Percentiles rank a stretch among this genome's conserved stretches.
Conservation (phyloP, 2,797 vertebrate genomes). For the Typhlichthys eigenmanni region DNA sequence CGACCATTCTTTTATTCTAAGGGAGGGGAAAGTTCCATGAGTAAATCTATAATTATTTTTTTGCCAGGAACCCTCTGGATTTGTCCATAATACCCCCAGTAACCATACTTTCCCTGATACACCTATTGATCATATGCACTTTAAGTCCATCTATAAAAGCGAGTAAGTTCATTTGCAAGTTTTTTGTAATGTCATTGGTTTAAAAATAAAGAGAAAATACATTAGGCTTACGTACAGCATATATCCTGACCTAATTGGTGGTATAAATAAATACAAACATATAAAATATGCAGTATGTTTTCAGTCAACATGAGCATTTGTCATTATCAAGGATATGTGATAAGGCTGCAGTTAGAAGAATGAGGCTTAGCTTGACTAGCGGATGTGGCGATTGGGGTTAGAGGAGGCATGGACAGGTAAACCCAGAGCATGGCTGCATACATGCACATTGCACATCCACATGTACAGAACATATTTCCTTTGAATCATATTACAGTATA, state of each 20-base stretch:
- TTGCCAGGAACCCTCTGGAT: conserved; percentile 60
- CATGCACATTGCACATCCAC: not conserved
- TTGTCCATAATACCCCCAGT: conserved; percentile 49
- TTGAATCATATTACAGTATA: not conserved
- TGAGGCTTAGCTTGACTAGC: conserved; percentile 6
- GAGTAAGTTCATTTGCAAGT: conserved; percentile 48
- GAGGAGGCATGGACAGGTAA: conserved; percentile 55
- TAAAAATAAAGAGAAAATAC: not conserved
- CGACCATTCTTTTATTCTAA: not conserved
- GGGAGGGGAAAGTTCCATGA: not conserved
- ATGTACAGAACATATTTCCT: not conserved
- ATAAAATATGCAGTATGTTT: not conserved
- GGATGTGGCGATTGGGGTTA: conserved; percentile 14
- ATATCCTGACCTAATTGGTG: no score
- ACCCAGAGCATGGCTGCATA: not conserved
- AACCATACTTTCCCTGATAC: conserved; percentile 36
- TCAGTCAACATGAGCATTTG: not conserved
- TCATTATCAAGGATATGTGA: conserved; percentile 52
- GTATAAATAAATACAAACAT: not conserved
- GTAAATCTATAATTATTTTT: conserved; percentile 11
- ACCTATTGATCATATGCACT: conserved; percentile 45
- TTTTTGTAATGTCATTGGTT: not conserved
- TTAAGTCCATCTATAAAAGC: conserved; percentile 57
- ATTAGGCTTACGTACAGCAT: not conserved
- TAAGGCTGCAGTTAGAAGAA: conserved; percentile 7